Evolutionary conservation across 2,888 invertebrate genomes (phyloP).

Genomic region (Sarcophaga variegata): DNA sequence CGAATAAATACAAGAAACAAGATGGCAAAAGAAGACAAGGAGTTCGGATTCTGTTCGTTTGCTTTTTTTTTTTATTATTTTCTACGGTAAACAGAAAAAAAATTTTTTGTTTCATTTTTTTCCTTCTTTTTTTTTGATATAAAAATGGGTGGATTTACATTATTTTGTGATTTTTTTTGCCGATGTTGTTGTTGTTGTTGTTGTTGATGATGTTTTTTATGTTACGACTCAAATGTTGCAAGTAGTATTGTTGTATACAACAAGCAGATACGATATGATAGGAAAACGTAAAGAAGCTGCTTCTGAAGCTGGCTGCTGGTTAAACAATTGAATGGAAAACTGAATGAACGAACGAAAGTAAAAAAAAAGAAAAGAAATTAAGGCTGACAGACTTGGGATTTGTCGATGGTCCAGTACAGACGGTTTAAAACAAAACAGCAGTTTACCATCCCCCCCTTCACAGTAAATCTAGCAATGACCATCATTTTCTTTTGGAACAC

Average conservation of each 20-base stretch:
- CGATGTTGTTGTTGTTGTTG: constrained; percentile 34
- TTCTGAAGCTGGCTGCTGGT: constrained; percentile 71
- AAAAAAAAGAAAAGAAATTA: not conserved
- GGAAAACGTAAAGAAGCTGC: constrained; percentile 72
- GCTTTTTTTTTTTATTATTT: not conserved
- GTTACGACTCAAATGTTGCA: not conserved
- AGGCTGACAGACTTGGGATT: not conserved
- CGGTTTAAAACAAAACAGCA: not conserved
- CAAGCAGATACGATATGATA: constrained; percentile 57
- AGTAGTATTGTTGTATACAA: constrained; percentile 9
- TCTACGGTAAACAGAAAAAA: constrained; percentile 29
- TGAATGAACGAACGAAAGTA: constrained; percentile 36
- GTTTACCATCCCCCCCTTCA: constrained; percentile 13
- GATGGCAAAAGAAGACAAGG: constrained; percentile 59
- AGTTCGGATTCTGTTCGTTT: constrained; percentile 34
- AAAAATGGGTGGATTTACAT: constrained; percentile 68
- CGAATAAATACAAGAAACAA: constrained; percentile 46
- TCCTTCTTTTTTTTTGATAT: not conserved
- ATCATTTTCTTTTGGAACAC: constrained; percentile 45
- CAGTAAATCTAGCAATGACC: constrained; percentile 67
- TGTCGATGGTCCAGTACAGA: too few species aligned
- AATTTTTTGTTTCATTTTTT: too few species aligned
- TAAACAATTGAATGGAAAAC: constrained; percentile 52
- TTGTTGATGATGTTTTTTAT: not conserved
- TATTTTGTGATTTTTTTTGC: constrained; percentile 40